Conservation (phyloP, 2,888 invertebrate species). For the Dasypolia templi region DNA sequence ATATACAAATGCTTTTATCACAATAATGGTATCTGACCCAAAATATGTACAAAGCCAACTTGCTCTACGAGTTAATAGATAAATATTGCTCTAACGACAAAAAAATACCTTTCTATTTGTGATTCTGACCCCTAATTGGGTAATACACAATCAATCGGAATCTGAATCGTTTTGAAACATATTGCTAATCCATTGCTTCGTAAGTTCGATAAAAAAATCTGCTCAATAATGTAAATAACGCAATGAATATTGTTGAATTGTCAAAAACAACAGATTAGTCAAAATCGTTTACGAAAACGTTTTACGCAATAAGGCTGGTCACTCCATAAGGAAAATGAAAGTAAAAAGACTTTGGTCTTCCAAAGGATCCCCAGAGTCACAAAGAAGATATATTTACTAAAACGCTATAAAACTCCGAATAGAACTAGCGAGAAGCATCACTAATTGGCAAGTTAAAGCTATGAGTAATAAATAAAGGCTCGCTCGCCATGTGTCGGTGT, state of each 20-base stretch:
- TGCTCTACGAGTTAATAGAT: background rate
- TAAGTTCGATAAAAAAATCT: too few species aligned
- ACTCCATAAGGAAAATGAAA: conserved; percentile 25
- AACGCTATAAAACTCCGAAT: conserved; percentile 24
- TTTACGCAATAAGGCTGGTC: too few species aligned
- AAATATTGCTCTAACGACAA: background rate
- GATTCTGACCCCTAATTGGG: too few species aligned
- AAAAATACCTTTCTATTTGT: conserved; percentile 18
- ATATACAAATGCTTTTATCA: conserved; percentile 33
- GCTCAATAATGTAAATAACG: too few species aligned
- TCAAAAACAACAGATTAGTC: too few species aligned
- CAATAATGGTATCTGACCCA: background rate
- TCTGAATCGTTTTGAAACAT: too few species aligned
- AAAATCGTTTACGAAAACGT: too few species aligned
- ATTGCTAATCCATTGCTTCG: too few species aligned
- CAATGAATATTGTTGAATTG: too few species aligned
- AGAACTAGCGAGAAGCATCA: conserved; percentile 40
- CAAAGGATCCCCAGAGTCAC: background rate
- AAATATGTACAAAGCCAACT: conserved; percentile 5
- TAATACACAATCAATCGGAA: too few species aligned
- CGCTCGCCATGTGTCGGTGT: conserved; percentile 71
- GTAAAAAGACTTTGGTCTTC: conserved; percentile 7
- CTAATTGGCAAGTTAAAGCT: conserved; percentile 61
- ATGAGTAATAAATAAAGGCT: conserved; percentile 62
- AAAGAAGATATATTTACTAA: conserved; percentile 33